A percentile compares a stretch with the other conserved stretches of the same genome.
phyloP scores from a whole-genome alignment of 2,888 invertebrate species.

The Cremastinae sp. region DNA sequence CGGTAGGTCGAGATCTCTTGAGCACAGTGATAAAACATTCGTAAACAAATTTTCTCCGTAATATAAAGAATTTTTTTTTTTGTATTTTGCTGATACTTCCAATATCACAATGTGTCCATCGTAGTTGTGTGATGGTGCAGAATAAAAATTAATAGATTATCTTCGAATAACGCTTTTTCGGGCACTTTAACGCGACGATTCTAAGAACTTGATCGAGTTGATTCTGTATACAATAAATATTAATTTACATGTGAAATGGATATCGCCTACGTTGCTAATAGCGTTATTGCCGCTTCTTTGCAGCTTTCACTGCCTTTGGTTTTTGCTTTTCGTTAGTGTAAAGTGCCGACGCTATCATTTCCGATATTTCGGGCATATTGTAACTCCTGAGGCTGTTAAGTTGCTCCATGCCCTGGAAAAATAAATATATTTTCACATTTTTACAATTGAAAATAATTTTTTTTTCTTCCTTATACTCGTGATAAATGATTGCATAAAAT shows the following conservation, averaged over 20 bases:
- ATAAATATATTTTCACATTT: constrained; percentile 1
- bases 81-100: constrained; percentile 28
- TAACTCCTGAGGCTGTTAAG: constrained; percentile 90
- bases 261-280: constrained; percentile 23
- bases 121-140: constrained; percentile 16
- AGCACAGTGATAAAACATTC: constrained; percentile 1
- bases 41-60: constrained; percentile 10
- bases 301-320: constrained; percentile 78
- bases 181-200: constrained; percentile 5
- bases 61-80: constrained; percentile 22
- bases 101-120: constrained; percentile 23
- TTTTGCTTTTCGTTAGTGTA: constrained; percentile 86
- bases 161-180: neutral
- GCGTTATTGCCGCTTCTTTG: constrained; percentile 79
- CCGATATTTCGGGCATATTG: constrained; percentile 96
- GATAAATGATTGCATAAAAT: too few relatives aligned
- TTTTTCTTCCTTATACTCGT: too few relatives aligned
- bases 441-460: neutral
- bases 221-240: constrained; percentile 45
- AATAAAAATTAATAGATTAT: constrained; percentile 38
- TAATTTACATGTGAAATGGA: constrained; percentile 1
- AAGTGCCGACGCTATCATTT: constrained; percentile 93
- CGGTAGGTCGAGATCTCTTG: constrained; percentile 25
- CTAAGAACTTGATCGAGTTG: constrained; percentile 5
- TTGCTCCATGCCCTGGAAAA: constrained; percentile 90